Base-by-base conservation (phyloP, 2,113 vertebrate genomes). In the Oostethus manadensis region DNA sequence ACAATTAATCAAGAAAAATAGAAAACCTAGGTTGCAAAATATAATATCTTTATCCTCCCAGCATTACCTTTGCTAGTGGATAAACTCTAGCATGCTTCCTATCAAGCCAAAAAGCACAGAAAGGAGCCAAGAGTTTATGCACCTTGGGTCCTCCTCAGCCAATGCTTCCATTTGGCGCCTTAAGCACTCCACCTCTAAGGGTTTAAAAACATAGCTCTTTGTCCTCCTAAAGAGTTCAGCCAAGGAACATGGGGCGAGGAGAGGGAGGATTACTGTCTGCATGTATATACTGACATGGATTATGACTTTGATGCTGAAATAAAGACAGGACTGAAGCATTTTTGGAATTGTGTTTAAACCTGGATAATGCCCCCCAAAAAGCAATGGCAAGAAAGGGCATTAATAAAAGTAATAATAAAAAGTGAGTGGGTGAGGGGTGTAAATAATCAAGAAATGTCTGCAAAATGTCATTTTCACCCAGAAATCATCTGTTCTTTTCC, bases 351-450 rank as follows among this genome's bases (percentile, higher is more conserved):
- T 56, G 62, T 64, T 70, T 89, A 90, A 90, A 73, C 84, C 66
- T 51, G 63, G 71, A 80, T 89, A 87, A 90, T 81, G 66, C 72
- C 42, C 48, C n/a, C 50, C 63, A 78, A 86, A 88, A 88, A 88
- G 87, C 79, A 74, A 51, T 48, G 63, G 69, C 81, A 72, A 73
- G 66, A 67, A 54, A 51, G 62, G 70, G 53, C n/a, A 59, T 74
- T 55, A 77, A 84, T 80, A 81, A 82, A 75, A 29, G 75, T 73
- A 77, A 83, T 71, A 63, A 71, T 67, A 18, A 26, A 49, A 68
- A 42, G 51, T 47, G 18, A 51, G 33, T 21, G 42, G 43, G 23
- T 51, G n/a, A 58, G 78, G 64, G 64, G 68, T 74, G 47, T 50
- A 77, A 71, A 82, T 66, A 79, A 83, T 85, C 78, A 75, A 83